Percentiles rank a stretch among this genome's conserved stretches.
phyloP scores from a whole-genome alignment of 2,797 vertebrate genomes.

The Sebastes trivittatus region DNA sequence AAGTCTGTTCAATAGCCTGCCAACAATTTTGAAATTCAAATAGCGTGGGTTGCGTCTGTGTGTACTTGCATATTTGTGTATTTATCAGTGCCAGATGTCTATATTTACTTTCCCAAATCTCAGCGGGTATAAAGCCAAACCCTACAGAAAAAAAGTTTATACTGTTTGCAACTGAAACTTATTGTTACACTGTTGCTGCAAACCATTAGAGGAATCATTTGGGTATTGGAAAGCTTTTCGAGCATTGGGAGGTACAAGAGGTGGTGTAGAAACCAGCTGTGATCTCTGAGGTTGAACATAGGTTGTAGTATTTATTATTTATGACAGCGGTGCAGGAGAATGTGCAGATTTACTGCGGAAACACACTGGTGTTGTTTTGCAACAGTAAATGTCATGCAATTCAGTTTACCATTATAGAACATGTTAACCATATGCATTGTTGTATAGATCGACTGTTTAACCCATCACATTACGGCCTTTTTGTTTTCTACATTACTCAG shows the following conservation, averaged over 20 bases:
- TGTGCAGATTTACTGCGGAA: background rate
- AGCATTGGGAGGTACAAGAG: background rate
- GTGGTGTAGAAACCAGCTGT: background rate
- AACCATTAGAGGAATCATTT: background rate
- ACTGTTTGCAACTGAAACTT: conserved; percentile 6
- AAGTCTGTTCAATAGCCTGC: conserved; percentile 18
- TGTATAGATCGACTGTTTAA: background rate
- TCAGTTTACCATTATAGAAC: background rate
- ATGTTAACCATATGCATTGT: background rate
- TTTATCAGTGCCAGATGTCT: conserved; percentile 54
- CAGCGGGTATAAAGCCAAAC: conserved; percentile 29
- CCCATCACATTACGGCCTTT: background rate
- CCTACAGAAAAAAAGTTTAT: background rate
- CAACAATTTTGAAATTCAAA: conserved; percentile 37
- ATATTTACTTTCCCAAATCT: conserved; percentile 54
- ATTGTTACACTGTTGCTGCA: conserved; percentile 2
- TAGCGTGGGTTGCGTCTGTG: conserved; percentile 19
- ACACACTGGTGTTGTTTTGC: background rate
- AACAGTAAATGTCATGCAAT: background rate
- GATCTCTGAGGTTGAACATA: background rate
- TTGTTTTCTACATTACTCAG: too few relatives aligned
- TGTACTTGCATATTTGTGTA: conserved; percentile 26
- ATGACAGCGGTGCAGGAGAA: background rate
- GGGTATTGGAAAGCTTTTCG: background rate
- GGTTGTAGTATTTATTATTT: background rate